Conservation (phyloP, 2,888 invertebrate genomes). For the Macropis europaea region DNA sequence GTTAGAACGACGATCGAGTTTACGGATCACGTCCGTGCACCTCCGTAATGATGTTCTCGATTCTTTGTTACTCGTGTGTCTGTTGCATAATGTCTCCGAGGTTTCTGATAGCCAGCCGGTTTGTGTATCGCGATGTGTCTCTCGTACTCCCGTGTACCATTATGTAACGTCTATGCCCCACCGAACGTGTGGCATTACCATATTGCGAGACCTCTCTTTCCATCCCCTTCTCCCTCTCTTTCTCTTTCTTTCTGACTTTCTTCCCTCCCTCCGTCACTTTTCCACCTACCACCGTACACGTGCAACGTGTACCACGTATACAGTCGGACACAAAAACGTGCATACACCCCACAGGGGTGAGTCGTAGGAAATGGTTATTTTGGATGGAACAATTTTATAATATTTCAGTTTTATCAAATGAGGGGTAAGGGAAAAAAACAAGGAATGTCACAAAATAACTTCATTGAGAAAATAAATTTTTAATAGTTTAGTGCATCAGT, state of each 20-base stretch:
- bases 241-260: background rate
- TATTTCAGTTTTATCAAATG: too few relatives aligned
- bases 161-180: slow-evolving; percentile 59
- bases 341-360: too few relatives aligned
- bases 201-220: slow-evolving; percentile 61
- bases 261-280: background rate
- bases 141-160: slow-evolving; percentile 53
- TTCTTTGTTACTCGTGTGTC: slow-evolving; percentile 56
- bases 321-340: too few relatives aligned
- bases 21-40: slow-evolving; percentile 25
- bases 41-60: slow-evolving; percentile 44
- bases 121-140: slow-evolving; percentile 64
- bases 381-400: too few relatives aligned
- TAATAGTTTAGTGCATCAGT: too few relatives aligned
- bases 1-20: slow-evolving; percentile 24
- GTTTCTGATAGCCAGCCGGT: slow-evolving; percentile 63
- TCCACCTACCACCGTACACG: background rate
- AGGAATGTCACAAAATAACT: too few relatives aligned
- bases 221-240: background rate
- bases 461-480: too few relatives aligned
- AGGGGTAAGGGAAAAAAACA: too few relatives aligned
- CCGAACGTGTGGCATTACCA: slow-evolving; percentile 64
- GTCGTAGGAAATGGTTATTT: too few relatives aligned
- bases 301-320: background rate
- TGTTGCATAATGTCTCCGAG: slow-evolving; percentile 64